A percentile compares a stretch with the other conserved stretches of the same genome.
Evolutionary conservation across 53 echinoderm and acorn worm genomes (phyloP).

Genomic region (Crossaster papposus): DNA sequence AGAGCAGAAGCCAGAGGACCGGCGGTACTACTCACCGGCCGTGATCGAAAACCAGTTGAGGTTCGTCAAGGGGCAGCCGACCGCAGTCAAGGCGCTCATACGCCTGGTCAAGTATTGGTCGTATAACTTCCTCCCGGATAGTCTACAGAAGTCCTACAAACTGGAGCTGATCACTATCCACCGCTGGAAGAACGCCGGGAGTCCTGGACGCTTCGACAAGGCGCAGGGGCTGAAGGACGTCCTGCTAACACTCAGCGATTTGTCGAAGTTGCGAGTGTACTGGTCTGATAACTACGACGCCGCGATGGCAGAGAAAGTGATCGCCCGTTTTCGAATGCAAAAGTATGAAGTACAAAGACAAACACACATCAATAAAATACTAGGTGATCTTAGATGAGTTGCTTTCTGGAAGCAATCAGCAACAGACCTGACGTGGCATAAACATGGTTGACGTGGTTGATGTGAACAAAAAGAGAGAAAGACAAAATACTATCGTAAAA

Average conservation of each 20-base stretch:
- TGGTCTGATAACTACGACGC: no score
- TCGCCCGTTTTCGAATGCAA: neutral
- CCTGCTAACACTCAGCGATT: neutral
- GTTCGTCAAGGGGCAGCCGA: slow-evolving; percentile 25
- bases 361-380: no score
- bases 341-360: no score
- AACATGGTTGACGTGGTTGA: no score
- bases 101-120: slow-evolving; percentile 59
- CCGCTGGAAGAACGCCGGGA: slow-evolving; percentile 45
- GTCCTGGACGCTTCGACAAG: slow-evolving; percentile 15
- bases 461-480: no score
- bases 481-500: no score
- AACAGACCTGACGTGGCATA: no score
- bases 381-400: no score
- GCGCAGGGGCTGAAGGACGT: slow-evolving; percentile 51
- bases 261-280: neutral
- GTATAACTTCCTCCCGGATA: neutral
- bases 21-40: no score
- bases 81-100: slow-evolving; percentile 36
- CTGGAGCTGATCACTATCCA: no score
- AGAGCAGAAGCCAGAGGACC: no score
- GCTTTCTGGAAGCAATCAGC: no score
- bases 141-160: slow-evolving; percentile 26
- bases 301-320: neutral
- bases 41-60: neutral